Conservation (phyloP, 2,888 invertebrate genomes). For the Dioctria linearis region DNA sequence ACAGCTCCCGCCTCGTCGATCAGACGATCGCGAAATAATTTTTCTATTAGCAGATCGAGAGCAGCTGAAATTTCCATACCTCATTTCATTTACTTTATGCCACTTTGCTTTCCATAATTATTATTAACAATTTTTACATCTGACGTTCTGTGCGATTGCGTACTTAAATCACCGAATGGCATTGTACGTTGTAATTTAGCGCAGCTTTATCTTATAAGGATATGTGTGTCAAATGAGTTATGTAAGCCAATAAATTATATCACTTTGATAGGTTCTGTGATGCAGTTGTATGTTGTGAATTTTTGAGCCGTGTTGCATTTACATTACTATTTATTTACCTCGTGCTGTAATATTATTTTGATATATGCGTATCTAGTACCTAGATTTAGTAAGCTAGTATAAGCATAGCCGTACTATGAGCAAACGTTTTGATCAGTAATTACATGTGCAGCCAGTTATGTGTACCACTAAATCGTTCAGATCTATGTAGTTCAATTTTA, state of each 20-base stretch:
- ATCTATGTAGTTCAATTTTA: neutral
- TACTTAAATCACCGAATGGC: neutral
- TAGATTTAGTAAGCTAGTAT: neutral
- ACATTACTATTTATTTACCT: constrained; percentile 23
- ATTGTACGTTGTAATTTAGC: constrained; percentile 23
- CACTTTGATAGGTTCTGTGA: neutral
- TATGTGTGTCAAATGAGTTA: constrained; percentile 41
- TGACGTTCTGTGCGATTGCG: neutral
- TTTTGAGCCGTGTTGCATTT: neutral
- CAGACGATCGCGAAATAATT: neutral
- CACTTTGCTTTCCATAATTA: constrained; percentile 14
- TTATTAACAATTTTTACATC: constrained; percentile 10
- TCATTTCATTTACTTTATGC: neutral
- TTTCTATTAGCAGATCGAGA: neutral
- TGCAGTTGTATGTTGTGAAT: neutral
- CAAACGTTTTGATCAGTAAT: constrained; percentile 1
- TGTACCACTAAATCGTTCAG: constrained; percentile 17
- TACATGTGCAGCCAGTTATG: constrained; percentile 12
- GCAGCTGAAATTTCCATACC: constrained; percentile 7
- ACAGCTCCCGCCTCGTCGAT: constrained; percentile 1
- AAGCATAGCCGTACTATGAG: neutral
- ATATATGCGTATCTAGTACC: neutral
- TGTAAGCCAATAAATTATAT: constrained; percentile 36
- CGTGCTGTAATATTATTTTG: constrained; percentile 18
- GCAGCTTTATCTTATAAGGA: constrained; percentile 41